These are phyloP conservation scores for Notothenia coriiceps DNA, from an alignment of 2,113 vertebrate genomes.

Conservation along the genomic window DNA sequence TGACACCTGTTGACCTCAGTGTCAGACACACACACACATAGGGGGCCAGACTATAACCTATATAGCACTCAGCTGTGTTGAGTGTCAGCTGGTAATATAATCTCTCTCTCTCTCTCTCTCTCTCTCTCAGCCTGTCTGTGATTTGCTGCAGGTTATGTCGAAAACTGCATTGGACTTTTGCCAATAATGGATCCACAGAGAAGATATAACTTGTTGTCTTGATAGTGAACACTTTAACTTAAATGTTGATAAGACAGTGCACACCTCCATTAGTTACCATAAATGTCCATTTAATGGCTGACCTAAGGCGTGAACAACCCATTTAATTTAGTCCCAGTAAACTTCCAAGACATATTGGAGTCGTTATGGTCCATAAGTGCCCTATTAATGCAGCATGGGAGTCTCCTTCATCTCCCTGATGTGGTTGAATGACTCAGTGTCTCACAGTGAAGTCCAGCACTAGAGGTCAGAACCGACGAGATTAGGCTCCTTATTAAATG, in stretches of 20 bases:
- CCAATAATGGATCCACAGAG: background rate
- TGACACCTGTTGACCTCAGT: constrained; percentile 65
- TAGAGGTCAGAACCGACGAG: constrained; percentile 54
- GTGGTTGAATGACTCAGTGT: constrained; percentile 17
- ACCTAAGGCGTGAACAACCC: background rate
- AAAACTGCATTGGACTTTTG: constrained; percentile 10
- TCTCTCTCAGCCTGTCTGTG: background rate
- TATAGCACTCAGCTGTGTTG: constrained; percentile 75
- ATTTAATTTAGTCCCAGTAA: background rate
- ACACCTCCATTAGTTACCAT: background rate
- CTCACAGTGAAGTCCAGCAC: constrained; percentile 42
- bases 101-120: background rate
- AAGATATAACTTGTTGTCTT: background rate
- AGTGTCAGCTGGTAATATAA: constrained; percentile 66
- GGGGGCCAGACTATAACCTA: constrained; percentile 52
- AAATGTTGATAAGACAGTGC: background rate
- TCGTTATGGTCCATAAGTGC: background rate
- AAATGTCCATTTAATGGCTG: background rate
- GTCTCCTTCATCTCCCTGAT: constrained; percentile 11
- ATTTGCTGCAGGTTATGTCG: background rate
- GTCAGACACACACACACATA: constrained; percentile 25
- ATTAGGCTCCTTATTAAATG: constrained; percentile 58
- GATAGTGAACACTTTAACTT: background rate
- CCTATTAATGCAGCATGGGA: background rate
- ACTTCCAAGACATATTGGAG: background rate